Evolutionary conservation across 2,797 vertebrate genomes (phyloP).

Genomic region (Thamnophis elegans): DNA sequence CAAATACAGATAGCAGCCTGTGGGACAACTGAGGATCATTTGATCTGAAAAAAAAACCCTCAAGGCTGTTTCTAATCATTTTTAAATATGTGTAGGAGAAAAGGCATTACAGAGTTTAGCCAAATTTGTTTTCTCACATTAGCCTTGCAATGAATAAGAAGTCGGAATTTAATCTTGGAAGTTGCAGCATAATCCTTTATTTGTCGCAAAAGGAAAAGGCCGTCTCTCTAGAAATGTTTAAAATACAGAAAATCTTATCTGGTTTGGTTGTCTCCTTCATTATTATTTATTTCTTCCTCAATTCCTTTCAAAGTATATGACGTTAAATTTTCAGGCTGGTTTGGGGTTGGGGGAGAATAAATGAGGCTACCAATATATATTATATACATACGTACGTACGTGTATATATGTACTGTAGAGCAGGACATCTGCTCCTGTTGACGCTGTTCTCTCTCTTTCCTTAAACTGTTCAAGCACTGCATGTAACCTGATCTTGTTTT

Average conservation of each 20-base stretch:
- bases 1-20: neutral
- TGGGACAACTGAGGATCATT: neutral
- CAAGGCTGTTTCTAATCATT: neutral
- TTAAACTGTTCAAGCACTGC: neutral
- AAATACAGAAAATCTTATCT: neutral
- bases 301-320: neutral
- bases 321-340: neutral
- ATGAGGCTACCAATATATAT: neutral
- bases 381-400: too few relatives aligned
- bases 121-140: neutral
- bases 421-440: neutral
- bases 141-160: neutral
- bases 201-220: neutral
- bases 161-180: neutral
- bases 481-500: neutral
- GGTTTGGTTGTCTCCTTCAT: neutral
- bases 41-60: neutral
- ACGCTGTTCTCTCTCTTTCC: neutral
- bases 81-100: neutral
- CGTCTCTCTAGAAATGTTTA: neutral
- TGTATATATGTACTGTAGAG: too few relatives aligned
- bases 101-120: neutral
- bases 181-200: neutral
- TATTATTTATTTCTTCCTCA: neutral
- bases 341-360: neutral